These are phyloP conservation scores for Cebidichthys violaceus DNA, from an alignment of 2,113 vertebrate genomes.

Conservation along the genomic window DNA sequence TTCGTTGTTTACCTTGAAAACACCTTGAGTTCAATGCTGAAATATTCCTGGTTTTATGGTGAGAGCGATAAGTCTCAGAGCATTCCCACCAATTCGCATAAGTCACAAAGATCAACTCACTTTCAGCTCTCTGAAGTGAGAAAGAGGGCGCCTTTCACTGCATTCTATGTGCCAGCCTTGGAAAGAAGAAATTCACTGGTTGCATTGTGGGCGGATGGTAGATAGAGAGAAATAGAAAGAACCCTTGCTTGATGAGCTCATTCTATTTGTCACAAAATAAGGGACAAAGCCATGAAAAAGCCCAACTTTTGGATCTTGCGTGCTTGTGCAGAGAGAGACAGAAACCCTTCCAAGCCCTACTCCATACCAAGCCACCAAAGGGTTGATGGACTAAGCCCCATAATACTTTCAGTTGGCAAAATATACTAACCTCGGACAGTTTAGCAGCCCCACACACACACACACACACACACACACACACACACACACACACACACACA, in stretches of 20 bases:
- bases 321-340: constrained; percentile 16
- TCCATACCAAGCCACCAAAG: constrained; percentile 78
- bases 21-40: constrained; percentile 65
- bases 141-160: constrained; percentile 49
- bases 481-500: constrained; percentile 7
- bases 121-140: constrained; percentile 56
- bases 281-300: constrained; percentile 76
- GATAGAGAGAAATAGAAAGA: constrained; percentile 57
- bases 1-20: constrained; percentile 75
- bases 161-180: constrained; percentile 54
- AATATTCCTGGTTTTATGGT: constrained; percentile 56
- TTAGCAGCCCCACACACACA: constrained; percentile 45
- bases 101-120: constrained; percentile 48
- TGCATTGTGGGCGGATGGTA: constrained; percentile 38
- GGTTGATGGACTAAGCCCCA: constrained; percentile 79
- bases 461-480: constrained; percentile 48
- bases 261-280: constrained; percentile 72
- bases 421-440: constrained; percentile 71
- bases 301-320: constrained; percentile 44
- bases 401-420: constrained; percentile 85
- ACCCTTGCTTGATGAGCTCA: constrained; percentile 57
- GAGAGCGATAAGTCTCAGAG: constrained; percentile 58
- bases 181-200: constrained; percentile 45
- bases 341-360: constrained; percentile 67
- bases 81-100: constrained; percentile 58